phyloP scores from a whole-genome alignment of 2,113 vertebrate genomes.

The Bubo blakistoni region DNA sequence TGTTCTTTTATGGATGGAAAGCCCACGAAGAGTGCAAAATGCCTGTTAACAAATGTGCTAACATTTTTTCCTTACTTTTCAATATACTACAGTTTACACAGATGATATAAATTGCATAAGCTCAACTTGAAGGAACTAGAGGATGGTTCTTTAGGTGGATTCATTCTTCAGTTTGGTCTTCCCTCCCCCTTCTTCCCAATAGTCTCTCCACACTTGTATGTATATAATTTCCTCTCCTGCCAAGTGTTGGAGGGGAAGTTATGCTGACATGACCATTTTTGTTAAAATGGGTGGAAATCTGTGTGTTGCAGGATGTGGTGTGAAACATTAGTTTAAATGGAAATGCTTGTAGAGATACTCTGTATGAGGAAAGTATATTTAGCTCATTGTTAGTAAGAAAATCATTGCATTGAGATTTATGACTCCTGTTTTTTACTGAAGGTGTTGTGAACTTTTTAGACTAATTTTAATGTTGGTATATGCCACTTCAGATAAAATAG shows the following conservation, averaged over 20 bases:
- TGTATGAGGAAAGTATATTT: background rate
- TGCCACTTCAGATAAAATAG: background rate
- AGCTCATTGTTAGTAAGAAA: background rate
- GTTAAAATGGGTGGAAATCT: background rate
- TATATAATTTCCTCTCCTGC: background rate
- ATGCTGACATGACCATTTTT: background rate
- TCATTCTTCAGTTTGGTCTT: background rate
- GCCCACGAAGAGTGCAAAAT: background rate
- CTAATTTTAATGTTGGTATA: background rate
- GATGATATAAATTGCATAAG: background rate
- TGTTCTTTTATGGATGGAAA: background rate
- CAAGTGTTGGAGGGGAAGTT: background rate
- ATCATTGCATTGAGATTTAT: background rate
- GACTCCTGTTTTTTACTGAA: background rate
- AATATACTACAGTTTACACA: rapidly evolving
- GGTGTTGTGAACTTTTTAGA: background rate
- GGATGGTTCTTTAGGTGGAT: background rate
- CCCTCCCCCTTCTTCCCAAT: background rate
- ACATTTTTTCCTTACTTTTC: background rate
- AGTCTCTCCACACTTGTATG: background rate
- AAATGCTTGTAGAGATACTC: background rate
- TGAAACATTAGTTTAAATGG: background rate
- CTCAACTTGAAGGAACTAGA: background rate
- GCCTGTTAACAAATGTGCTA: background rate
- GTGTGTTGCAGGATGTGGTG: background rate